Percentiles rank a stretch among this genome's conserved stretches.
These are phyloP conservation scores for Scaptomyza parva DNA, from an alignment of 2,888 invertebrate species.

Conservation along the genomic window DNA sequence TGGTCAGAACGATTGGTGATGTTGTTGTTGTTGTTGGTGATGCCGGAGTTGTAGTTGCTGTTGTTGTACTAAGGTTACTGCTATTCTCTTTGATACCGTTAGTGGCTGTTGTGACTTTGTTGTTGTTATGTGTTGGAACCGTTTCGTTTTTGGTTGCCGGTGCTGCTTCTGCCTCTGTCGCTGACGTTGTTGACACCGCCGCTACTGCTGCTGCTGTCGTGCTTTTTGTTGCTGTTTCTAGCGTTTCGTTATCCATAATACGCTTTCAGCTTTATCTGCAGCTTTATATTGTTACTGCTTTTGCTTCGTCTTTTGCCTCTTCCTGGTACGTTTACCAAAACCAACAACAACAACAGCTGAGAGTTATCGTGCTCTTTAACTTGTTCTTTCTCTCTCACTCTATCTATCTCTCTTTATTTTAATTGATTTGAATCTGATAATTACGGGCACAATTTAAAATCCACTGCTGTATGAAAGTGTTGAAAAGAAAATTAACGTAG, in stretches of 20 bases:
- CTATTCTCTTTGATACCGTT: slow-evolving; percentile 84
- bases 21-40: slow-evolving; percentile 57
- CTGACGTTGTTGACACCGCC: slow-evolving; percentile 35
- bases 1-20: slow-evolving; percentile 79
- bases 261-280: slow-evolving; percentile 66
- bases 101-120: slow-evolving; percentile 76
- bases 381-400: slow-evolving; percentile 21
- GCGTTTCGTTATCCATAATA: slow-evolving; percentile 83
- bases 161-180: slow-evolving; percentile 48
- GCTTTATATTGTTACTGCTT: slow-evolving; percentile 34
- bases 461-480: slow-evolving; percentile 58
- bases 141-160: slow-evolving; percentile 65
- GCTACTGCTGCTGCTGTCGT: slow-evolving; percentile 61
- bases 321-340: slow-evolving; percentile 41
- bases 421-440: slow-evolving; percentile 61
- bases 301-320: slow-evolving; percentile 19
- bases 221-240: slow-evolving; percentile 74
- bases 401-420: slow-evolving; percentile 23
- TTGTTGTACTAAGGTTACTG: slow-evolving; percentile 82
- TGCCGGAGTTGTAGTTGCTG: slow-evolving; percentile 56
- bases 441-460: slow-evolving; percentile 52
- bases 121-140: slow-evolving; percentile 69
- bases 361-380: slow-evolving; percentile 22
- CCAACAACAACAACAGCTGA: slow-evolving; percentile 54
- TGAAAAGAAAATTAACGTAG: slow-evolving; percentile 64